Base-by-base conservation (phyloP, 2,888 invertebrate genomes). In the Nematopogon swammerdamellus region DNA sequence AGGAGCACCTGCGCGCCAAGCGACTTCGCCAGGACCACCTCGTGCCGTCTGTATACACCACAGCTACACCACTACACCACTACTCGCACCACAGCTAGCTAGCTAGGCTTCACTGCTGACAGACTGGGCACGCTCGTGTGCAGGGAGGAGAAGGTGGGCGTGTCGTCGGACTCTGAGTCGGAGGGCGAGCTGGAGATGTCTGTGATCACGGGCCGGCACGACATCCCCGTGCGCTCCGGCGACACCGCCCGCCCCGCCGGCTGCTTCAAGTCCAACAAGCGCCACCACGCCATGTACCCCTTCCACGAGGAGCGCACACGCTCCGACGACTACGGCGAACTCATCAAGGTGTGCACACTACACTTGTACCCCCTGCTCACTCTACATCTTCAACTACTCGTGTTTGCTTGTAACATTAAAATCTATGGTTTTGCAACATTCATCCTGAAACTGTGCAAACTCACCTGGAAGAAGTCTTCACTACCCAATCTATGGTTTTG, bases 281-380 rank as follows among this genome's bases (percentile, higher is more conserved):
- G 95, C 50, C 92, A 95, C 60, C 92, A 95, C 69, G 97, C 97
- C 0, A 97, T 98, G 93, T 99, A 92, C 73, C 98, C 97, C 1
- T 92, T 89, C 64, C 86, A 89, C 45, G 97, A 98, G 67, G 96
- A 97, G 53, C 88, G 95, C 64, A 83, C 95, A 20, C 87, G 94
- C 65, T 85, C 86, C 62, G 98, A 98, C 61, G 98, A 98, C 66
- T 99, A 98, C 64, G 98, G 99, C 0, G 98, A 98, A 73, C 86
- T 95, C 44, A 91, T 99, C 50, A 84, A 82, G 82, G 85, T 79
- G 60, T 51, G 51, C 51, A 45, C 25, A 18, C n/a, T n/a, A n/a
- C n/a, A n/a, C n/a, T 19, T n/a, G n/a, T n/a, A n/a, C n/a, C n/a
- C n/a, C n/a, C n/a, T n/a, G 44, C 44, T 14, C 8, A 44, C 17